phyloP scores from a whole-genome alignment of 2,888 invertebrate genomes.

The Lithophane socia region DNA sequence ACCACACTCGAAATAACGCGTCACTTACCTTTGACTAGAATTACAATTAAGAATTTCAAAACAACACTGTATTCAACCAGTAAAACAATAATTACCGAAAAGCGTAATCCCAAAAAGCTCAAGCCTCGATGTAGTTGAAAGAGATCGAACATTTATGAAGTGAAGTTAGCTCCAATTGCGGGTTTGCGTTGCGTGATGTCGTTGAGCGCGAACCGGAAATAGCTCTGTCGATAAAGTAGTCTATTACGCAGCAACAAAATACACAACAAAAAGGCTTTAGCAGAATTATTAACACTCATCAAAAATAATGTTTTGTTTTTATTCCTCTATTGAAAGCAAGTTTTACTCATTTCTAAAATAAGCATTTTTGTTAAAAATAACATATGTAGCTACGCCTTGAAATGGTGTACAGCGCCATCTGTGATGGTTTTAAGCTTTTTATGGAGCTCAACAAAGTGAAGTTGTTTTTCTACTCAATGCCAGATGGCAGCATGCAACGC shows the following conservation, averaged over 20 bases:
- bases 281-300: not conserved
- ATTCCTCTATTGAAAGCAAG: not conserved
- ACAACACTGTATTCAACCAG: constrained; percentile 72
- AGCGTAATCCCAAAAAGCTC: constrained; percentile 87
- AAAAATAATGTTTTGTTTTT: constrained; percentile 28
- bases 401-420: constrained; percentile 58
- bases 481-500: constrained; percentile 40
- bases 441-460: too few relatives aligned
- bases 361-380: not conserved
- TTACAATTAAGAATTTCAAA: constrained; percentile 66
- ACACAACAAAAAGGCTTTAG: constrained; percentile 32
- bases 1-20: constrained; percentile 68
- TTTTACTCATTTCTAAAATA: not conserved
- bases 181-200: constrained; percentile 86
- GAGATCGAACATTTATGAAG: constrained; percentile 88
- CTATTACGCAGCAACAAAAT: constrained; percentile 81
- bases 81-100: constrained; percentile 89
- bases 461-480: not conserved
- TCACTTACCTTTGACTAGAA: constrained; percentile 75
- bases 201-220: constrained; percentile 88
- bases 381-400: not conserved
- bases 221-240: constrained; percentile 77
- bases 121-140: constrained; percentile 88
- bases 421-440: not conserved
- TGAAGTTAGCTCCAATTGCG: constrained; percentile 84